These are phyloP conservation scores for Saccopteryx leptura DNA, from an alignment of 2,113 vertebrate species.

Conservation along the genomic window DNA sequence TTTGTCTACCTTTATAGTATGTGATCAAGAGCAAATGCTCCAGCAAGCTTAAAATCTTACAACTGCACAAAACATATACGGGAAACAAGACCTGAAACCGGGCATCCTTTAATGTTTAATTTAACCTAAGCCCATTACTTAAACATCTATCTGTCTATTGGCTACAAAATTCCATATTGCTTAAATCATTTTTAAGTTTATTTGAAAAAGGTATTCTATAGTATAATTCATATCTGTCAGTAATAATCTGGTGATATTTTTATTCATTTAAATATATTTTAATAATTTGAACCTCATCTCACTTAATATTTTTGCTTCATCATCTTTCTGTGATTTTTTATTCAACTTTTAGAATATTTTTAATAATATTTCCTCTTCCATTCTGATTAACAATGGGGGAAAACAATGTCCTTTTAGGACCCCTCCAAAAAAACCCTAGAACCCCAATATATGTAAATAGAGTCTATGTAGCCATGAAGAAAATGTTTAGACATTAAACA, in stretches of 20 bases:
- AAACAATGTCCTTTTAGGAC: slow-evolving; percentile 45
- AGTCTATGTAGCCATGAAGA: slow-evolving; percentile 25
- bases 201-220: neutral
- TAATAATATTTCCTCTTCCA: neutral
- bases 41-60: slow-evolving; percentile 78
- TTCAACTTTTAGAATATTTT: neutral
- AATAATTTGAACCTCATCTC: slow-evolving; percentile 51
- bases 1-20: slow-evolving; percentile 71
- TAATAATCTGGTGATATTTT: slow-evolving; percentile 24
- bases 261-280: slow-evolving; percentile 51
- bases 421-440: slow-evolving; percentile 40
- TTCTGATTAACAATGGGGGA: neutral
- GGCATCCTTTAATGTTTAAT: slow-evolving; percentile 75
- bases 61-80: slow-evolving; percentile 73
- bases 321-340: slow-evolving; percentile 60
- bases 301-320: slow-evolving; percentile 28
- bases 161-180: slow-evolving; percentile 44
- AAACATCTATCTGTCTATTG: slow-evolving; percentile 61
- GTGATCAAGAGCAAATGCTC: slow-evolving; percentile 78
- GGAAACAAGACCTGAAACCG: slow-evolving; percentile 72
- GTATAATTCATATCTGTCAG: slow-evolving; percentile 4
- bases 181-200: neutral
- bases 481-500: slow-evolving; percentile 27
- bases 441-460: slow-evolving; percentile 48
- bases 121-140: slow-evolving; percentile 66